phyloP scores from a whole-genome alignment of 2,888 invertebrate species.

The Uloborus plumipes region DNA sequence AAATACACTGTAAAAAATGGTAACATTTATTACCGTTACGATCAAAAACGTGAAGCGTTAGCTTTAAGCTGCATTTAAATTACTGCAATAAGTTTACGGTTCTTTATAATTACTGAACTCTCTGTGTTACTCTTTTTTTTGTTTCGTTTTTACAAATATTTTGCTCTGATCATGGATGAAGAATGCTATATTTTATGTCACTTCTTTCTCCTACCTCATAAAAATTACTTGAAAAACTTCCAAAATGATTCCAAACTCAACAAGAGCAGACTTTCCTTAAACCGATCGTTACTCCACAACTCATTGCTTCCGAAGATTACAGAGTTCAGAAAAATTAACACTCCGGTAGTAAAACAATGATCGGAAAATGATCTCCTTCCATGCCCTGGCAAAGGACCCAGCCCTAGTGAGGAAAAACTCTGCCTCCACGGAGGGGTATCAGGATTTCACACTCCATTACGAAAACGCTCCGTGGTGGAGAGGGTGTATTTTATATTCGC shows the following conservation, averaged over 20 bases:
- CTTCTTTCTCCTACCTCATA: too few relatives aligned
- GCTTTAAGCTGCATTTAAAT: too few relatives aligned
- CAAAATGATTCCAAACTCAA: constrained; percentile 11
- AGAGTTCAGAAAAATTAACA: constrained; percentile 41
- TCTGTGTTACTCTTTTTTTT: too few relatives aligned
- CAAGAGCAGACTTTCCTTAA: neutral
- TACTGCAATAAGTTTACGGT: too few relatives aligned
- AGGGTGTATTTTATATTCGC: constrained; percentile 54
- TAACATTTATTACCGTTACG: too few relatives aligned
- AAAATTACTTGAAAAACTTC: constrained; percentile 4
- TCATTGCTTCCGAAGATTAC: constrained; percentile 35
- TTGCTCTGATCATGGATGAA: too few relatives aligned
- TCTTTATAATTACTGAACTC: too few relatives aligned
- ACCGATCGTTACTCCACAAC: constrained; percentile 40
- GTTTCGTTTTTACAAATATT: too few relatives aligned
- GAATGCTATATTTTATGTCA: too few relatives aligned
- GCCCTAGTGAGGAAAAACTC: constrained; percentile 18
- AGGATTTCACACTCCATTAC: constrained; percentile 59
- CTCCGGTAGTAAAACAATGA: constrained; percentile 53
- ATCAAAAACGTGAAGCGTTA: too few relatives aligned
- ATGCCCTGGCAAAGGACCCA: constrained; percentile 28
- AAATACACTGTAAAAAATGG: too few relatives aligned
- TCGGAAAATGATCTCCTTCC: constrained; percentile 34
- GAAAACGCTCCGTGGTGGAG: constrained; percentile 29
- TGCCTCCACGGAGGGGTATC: constrained; percentile 33